Evolutionary conservation across 2,113 vertebrate species (phyloP), one percentile per base, ranked within the genome.

Genomic region (Phrynocephalus versicolor): DNA sequence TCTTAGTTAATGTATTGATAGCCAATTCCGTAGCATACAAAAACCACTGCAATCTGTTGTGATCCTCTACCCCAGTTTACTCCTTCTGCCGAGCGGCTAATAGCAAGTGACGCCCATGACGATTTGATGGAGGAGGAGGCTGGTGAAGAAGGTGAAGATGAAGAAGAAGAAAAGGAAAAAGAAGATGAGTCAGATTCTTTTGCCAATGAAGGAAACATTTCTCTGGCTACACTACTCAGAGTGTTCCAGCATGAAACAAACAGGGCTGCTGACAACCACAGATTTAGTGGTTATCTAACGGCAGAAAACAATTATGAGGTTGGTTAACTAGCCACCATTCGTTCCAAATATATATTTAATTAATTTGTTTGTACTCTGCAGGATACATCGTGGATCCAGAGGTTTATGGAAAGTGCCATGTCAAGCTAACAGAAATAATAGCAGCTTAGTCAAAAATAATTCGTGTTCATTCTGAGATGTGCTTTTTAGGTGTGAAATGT

Each of bases 241-340:
- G 95, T 97, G 8, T 94, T 98, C 92, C 93, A 74, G 84, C 93
- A 92, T 87, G 93, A 94, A 87, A 83, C 90, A 88, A 88, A 14
- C 9, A 94, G 91, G 87, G 60, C 86, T 3, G 92, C 90, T 39
- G 94, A 95, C 3, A 69, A 67, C 39, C 77, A 84, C 37, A 90
- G 92, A 84, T 96, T 96, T 76, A 81, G 76, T 82, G 62, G 73
- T 30, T 74, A 84, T 16, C 82, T 94, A 51, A 93, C 84, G 70
- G 93, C 41, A 89, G 88, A 90, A 71, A 94, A 95, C 81, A 89
- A 93, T 83, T 91, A 94, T 45, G 95, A 96, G 97, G 98, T 98
- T 92, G 13, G 79, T 85, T 74, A 72, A 14, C 64, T 77, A 79
- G 81, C 10, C 25, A 51, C 55, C 14, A 7, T 39, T 80, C 8